Evolutionary conservation across 2,113 vertebrate genomes (phyloP).

Genomic region (Eidolon helvum): DNA sequence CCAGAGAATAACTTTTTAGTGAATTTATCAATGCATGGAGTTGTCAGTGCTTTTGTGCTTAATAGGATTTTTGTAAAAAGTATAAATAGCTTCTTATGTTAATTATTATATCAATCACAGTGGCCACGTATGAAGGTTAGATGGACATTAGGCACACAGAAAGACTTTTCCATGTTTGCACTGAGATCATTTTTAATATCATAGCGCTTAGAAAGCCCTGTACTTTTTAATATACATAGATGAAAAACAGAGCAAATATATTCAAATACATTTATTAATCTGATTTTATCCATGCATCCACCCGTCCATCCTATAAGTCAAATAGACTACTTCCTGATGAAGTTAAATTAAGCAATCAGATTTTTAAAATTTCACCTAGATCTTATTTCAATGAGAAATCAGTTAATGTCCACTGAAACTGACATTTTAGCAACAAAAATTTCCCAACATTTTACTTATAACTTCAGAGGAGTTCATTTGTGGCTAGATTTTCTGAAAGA

Average conservation of each 20-base stretch:
- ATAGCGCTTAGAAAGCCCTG: not conserved
- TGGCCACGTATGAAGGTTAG: not conserved
- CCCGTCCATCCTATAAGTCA: not conserved
- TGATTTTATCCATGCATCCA: not conserved
- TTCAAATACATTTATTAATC: not conserved
- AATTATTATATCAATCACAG: not conserved
- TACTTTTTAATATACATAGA: not conserved
- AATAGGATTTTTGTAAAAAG: not conserved
- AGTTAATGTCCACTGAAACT: not conserved
- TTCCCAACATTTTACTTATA: not conserved
- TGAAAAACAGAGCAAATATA: not conserved
- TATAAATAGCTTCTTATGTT: not conserved
- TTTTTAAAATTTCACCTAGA: not conserved
- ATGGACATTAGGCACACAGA: not conserved
- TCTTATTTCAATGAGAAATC: not conserved
- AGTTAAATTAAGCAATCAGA: not conserved
- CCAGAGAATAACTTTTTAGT: not conserved
- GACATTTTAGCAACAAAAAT: not conserved
- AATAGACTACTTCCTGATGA: not conserved
- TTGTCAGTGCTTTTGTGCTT: not conserved
- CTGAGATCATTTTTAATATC: not conserved
- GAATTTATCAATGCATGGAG: not conserved
- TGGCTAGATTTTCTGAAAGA: not conserved
- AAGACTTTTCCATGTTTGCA: not conserved
- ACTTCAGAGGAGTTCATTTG: not conserved